These are phyloP conservation scores for Actinostola sp. DNA, from an alignment of 92 coral and sea anemone genomes.

Conservation along the genomic window DNA sequence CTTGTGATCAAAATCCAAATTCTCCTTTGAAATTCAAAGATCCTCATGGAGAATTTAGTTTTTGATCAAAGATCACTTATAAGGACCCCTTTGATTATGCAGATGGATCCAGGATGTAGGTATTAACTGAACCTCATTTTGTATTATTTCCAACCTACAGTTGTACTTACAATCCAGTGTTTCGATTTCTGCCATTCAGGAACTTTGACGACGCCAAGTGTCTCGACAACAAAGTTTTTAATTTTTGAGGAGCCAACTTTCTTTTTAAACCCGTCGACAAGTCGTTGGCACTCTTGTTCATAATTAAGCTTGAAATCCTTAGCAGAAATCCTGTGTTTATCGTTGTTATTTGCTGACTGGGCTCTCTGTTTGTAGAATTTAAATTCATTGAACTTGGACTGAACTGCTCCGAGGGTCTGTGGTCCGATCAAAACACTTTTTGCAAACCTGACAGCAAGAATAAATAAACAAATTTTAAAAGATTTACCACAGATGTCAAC, in stretches of 20 bases:
- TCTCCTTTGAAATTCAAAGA: too few relatives aligned
- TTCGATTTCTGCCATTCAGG: slow-evolving; percentile 96
- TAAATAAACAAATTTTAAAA: not conserved
- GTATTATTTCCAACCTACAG: too few relatives aligned
- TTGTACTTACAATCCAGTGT: slow-evolving; percentile 74
- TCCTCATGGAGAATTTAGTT: too few relatives aligned
- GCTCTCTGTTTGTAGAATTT: slow-evolving; percentile 13
- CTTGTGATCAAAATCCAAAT: too few relatives aligned
- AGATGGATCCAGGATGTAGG: too few relatives aligned
- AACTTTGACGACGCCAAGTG: slow-evolving; percentile 75
- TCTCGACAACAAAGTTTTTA: slow-evolving; percentile 65
- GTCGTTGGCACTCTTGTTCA: slow-evolving; percentile 70
- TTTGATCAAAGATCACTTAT: too few relatives aligned
- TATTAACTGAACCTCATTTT: too few relatives aligned
- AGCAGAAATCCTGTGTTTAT: not conserved
- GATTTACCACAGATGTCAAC: not conserved
- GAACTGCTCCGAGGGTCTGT: slow-evolving; percentile 77
- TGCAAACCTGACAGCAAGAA: slow-evolving; percentile 72
- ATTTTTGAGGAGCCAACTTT: slow-evolving; percentile 68
- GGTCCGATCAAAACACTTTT: slow-evolving; percentile 88
- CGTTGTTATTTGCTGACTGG: slow-evolving; percentile 6
- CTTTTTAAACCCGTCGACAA: slow-evolving; percentile 69
- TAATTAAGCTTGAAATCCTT: slow-evolving; percentile 1
- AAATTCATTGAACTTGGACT: slow-evolving; percentile 44
- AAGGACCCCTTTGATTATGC: too few relatives aligned